phyloP scores from a whole-genome alignment of 2,797 vertebrate species.

The Poeciliopsis turneri region DNA sequence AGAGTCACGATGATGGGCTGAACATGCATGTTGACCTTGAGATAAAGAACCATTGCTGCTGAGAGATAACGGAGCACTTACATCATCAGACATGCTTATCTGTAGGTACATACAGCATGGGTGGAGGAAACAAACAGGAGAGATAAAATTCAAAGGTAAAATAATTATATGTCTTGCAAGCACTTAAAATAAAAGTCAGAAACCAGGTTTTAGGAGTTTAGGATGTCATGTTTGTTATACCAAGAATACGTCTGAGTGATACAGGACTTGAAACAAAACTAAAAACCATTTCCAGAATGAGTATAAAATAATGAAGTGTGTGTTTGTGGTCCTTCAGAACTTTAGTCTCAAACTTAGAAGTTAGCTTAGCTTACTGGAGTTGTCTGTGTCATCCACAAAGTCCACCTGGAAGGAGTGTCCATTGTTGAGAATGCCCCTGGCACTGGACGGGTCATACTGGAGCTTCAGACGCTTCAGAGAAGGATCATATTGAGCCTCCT shows the following conservation, averaged over 20 bases:
- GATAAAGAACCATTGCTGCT: conserved; percentile 40
- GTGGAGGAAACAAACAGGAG: not conserved
- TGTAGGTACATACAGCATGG: conserved; percentile 30
- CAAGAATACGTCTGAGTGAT: not conserved
- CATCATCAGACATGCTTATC: conserved; percentile 46
- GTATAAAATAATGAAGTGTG: not conserved
- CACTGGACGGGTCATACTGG: conserved; percentile 84
- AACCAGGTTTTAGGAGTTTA: not conserved
- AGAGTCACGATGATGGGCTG: conserved; percentile 4
- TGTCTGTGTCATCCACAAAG: conserved; percentile 87
- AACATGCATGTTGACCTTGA: conserved; percentile 24
- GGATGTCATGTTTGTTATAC: not conserved
- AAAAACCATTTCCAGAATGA: not conserved
- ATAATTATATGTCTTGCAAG: not conserved
- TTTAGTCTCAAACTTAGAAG: not conserved
- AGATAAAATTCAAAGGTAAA: conserved; percentile 13
- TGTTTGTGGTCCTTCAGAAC: not conserved
- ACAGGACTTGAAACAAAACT: not conserved
- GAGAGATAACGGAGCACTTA: conserved; percentile 2
- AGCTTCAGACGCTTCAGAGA: conserved; percentile 84
- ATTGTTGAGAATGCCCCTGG: conserved; percentile 89
- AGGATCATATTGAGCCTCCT: conserved; percentile 84
- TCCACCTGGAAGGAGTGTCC: conserved; percentile 93
- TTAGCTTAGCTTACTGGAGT: conserved; percentile 85
- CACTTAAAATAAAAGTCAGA: not conserved